Conservation (phyloP, 2,888 invertebrate species). For the Cataglyphis rosenhaueri region DNA sequence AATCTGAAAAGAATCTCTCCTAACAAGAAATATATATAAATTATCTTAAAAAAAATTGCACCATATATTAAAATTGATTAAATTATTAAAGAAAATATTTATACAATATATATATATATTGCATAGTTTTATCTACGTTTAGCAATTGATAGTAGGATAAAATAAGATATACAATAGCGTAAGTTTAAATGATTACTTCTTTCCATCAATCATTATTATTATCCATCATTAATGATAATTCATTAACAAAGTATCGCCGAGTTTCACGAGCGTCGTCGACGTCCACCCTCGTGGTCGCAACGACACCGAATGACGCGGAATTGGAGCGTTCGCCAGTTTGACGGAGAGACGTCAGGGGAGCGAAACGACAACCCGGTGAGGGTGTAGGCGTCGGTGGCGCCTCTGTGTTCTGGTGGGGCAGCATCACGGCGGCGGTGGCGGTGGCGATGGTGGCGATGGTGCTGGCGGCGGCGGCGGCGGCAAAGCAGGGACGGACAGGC, state of each 20-base stretch:
- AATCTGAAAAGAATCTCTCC: background rate
- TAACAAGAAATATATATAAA: background rate
- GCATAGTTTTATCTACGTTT: background rate
- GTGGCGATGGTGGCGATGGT: background rate
- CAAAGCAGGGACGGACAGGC: conserved; percentile 77
- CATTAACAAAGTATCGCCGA: background rate
- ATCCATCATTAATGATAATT: background rate
- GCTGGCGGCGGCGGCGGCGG: conserved; percentile 34
- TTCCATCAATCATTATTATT: background rate
- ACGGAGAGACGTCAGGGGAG: conserved; percentile 19
- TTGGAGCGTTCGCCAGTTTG: conserved; percentile 21
- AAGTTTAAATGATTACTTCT: background rate
- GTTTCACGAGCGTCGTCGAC: background rate
- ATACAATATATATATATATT: background rate
- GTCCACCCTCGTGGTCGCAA: conserved; percentile 30
- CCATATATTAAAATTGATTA: background rate
- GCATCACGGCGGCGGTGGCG: background rate
- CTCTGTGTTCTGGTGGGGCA: conserved; percentile 33
- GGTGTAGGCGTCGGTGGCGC: conserved; percentile 52
- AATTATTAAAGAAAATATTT: background rate
- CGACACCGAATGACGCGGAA: conserved; percentile 36
- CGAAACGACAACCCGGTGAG: conserved; percentile 21
- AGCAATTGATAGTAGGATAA: background rate
- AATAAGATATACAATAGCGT: background rate
- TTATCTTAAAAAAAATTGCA: background rate